Conservation (phyloP, 2,888 invertebrate genomes). For the Ectemnius cavifrons region DNA sequence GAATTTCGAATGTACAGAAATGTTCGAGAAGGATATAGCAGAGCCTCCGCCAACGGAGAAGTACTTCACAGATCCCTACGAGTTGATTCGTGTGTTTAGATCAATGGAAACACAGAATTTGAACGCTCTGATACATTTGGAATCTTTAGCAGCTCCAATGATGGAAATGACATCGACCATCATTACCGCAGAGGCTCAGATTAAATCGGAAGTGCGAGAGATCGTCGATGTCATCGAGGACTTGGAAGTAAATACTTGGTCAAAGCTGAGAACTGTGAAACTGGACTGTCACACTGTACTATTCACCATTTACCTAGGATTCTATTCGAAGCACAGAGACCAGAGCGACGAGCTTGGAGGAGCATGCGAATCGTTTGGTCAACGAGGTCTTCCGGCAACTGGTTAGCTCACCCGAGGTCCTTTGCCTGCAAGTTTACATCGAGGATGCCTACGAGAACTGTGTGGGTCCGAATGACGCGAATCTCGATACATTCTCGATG, state of each 20-base stretch:
- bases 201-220: slow-evolving; percentile 75
- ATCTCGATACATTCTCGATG: slow-evolving; percentile 80
- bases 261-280: slow-evolving; percentile 25
- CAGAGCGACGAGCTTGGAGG: slow-evolving; percentile 79
- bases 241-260: slow-evolving; percentile 75
- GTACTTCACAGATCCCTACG: slow-evolving; percentile 80
- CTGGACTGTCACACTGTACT: neutral
- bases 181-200: slow-evolving; percentile 77
- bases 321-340: slow-evolving; percentile 77
- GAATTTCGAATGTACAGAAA: slow-evolving; percentile 38
- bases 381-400: slow-evolving; percentile 81
- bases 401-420: slow-evolving; percentile 80
- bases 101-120: slow-evolving; percentile 83
- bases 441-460: slow-evolving; percentile 83
- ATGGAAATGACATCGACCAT: slow-evolving; percentile 79
- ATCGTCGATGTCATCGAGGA: slow-evolving; percentile 77
- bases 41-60: slow-evolving; percentile 79
- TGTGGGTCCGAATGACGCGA: slow-evolving; percentile 81
- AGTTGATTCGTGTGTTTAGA: slow-evolving; percentile 81
- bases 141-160: slow-evolving; percentile 80
- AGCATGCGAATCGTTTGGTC: slow-evolving; percentile 80
- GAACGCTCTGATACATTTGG: slow-evolving; percentile 82
- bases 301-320: slow-evolving; percentile 48
- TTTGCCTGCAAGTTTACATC: slow-evolving; percentile 81
- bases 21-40: slow-evolving; percentile 79